phyloP scores from a whole-genome alignment of 1,140 invertebrate species.

The Fopius arisanus region DNA sequence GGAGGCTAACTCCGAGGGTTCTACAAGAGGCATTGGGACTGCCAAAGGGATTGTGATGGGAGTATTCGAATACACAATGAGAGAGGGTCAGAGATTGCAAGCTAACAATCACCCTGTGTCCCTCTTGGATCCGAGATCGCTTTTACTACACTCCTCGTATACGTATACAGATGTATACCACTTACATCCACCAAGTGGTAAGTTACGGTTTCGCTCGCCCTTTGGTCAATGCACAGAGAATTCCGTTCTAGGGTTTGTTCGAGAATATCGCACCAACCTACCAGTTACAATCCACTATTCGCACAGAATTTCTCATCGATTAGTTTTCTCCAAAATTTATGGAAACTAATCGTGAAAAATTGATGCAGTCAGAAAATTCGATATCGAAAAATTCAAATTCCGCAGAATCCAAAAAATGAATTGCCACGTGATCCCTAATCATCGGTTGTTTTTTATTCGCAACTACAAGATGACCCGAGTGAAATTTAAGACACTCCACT shows the following conservation, averaged over 20 bases:
- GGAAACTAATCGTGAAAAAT: too few species aligned
- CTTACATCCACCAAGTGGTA: conserved; percentile 2
- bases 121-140: not conserved
- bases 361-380: too few species aligned
- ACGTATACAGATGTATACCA: conserved; percentile 1
- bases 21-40: not conserved
- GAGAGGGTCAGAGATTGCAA: not conserved
- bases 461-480: not conserved
- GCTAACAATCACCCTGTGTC: not conserved
- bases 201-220: conserved; percentile 24
- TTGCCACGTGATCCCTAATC: too few species aligned
- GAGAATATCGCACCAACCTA: conserved; percentile 29
- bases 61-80: not conserved
- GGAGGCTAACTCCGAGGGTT: not conserved
- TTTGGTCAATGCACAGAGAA: conserved; percentile 10
- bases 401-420: too few species aligned
- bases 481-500: not conserved
- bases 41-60: not conserved
- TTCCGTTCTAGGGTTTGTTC: conserved; percentile 22
- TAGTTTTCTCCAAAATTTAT: not conserved
- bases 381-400: too few species aligned
- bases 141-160: not conserved
- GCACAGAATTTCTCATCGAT: not conserved
- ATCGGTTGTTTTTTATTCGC: not conserved
- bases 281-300: conserved; percentile 37